A percentile compares a stretch with the other conserved stretches of the same genome.
Conservation (phyloP, 2,888 invertebrate species). For the Drosophila buzzatii region DNA sequence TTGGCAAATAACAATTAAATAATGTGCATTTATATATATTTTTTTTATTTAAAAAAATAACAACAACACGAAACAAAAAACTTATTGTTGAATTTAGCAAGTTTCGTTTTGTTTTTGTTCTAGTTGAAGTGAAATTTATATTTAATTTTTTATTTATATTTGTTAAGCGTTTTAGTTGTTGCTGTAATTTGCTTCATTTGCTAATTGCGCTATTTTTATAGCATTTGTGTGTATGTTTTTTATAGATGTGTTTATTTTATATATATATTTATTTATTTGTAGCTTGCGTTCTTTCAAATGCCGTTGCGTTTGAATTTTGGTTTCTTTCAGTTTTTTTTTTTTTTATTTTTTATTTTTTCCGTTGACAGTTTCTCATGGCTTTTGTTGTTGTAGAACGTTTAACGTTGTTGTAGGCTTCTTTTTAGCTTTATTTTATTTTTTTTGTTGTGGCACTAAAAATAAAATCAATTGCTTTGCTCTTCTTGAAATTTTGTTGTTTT, state of each 20-base stretch:
- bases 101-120: not conserved
- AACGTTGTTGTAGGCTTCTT: slow-evolving; percentile 53
- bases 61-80: slow-evolving; percentile 41
- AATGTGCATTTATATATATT: slow-evolving; percentile 20
- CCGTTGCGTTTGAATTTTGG: slow-evolving; percentile 52
- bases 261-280: slow-evolving; percentile 17
- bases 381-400: slow-evolving; percentile 63
- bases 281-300: slow-evolving; percentile 53
- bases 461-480: slow-evolving; percentile 79
- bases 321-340: slow-evolving; percentile 7
- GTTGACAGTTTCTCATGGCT: slow-evolving; percentile 60
- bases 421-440: slow-evolving; percentile 18
- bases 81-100: slow-evolving; percentile 13
- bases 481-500: not conserved
- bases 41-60: slow-evolving; percentile 17
- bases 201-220: slow-evolving; percentile 76
- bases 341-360: slow-evolving; percentile 28
- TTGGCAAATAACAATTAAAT: slow-evolving; percentile 50
- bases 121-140: slow-evolving; percentile 7
- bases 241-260: slow-evolving; percentile 10
- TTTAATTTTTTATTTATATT: slow-evolving; percentile 44
- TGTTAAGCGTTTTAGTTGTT: slow-evolving; percentile 35
- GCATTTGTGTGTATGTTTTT: slow-evolving; percentile 14
- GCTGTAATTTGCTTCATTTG: slow-evolving; percentile 58
- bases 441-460: slow-evolving; percentile 72